Evolutionary conservation across 2,888 invertebrate genomes (phyloP), one percentile per base, ranked within the genome.

Genomic region (Pseudococcus jackbeardsleyi): DNA sequence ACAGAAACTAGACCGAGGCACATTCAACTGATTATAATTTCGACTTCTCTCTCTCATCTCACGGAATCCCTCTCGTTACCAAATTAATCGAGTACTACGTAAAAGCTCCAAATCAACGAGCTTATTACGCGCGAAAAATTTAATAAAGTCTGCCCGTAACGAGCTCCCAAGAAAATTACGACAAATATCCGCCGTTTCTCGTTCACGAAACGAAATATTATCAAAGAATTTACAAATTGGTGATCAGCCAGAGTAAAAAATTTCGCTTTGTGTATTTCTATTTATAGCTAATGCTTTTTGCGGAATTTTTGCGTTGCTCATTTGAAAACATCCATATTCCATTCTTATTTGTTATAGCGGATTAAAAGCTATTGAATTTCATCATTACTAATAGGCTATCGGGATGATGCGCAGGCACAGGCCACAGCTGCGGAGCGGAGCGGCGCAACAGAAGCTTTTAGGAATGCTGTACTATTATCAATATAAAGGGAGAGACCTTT

Each of bases 321-420:
- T 72, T 72, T 72, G 68, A 72, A 72, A 72, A 72, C 68, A 72
- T 72, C 68, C 68, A 72, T 26, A 72, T 72, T 72, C 33, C 15
- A 72, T 72, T 72, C 68, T 72, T 72, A 72, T 26, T 79, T 42
- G 42, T 79, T 79, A 79, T 39, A 79, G 79, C 79, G 39, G 79
- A 79, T 79, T 72, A 72, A 72, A 72, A 79, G 79, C 79, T 79
- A 79, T 79, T 79, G 79, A 79, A 79, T 79, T 79, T 79, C 79
- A 59, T 59, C 59, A 79, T 79, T 79, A 79, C 42, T 42, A 79
- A 79, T 79, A 79, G 42, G 42, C 79, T 79, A 79, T 42, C 42
- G 79, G 12, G 12, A 1, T 33, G 26, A 33, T 15, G 33, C 33
- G 33, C 54, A 17, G 17, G 54, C 59, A 19, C 17, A 15, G 50